Conservation (phyloP, 1,140 invertebrate species). For the Megathymus violae region DNA sequence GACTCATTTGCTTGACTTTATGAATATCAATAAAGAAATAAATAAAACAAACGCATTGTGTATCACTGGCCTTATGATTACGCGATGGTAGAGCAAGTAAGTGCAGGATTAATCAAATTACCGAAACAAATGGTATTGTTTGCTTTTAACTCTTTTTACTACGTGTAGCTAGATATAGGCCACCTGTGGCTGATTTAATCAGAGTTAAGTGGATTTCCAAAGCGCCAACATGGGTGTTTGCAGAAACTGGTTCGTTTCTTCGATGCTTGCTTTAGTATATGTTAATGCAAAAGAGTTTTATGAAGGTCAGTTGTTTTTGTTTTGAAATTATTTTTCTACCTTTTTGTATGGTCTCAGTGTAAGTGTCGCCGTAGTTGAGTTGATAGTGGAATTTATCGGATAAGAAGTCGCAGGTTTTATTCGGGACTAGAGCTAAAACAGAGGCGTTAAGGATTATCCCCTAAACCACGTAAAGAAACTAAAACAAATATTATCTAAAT, state of each 20-base stretch:
- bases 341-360: too few relatives aligned
- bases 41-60: neutral
- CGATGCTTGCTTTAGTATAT: constrained; percentile 35
- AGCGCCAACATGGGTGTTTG: constrained; percentile 39
- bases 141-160: constrained; percentile 51
- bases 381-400: too few relatives aligned
- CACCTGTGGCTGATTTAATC: constrained; percentile 56
- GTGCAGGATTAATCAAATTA: constrained; percentile 52
- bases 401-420: too few relatives aligned
- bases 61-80: neutral
- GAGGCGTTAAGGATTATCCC: too few relatives aligned
- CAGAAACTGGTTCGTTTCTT: constrained; percentile 11
- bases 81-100: neutral
- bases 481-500: too few relatives aligned
- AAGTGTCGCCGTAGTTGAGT: too few relatives aligned
- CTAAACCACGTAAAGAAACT: too few relatives aligned
- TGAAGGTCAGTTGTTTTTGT: constrained; percentile 49
- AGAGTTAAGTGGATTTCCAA: constrained; percentile 39
- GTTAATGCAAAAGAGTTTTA: constrained; percentile 49
- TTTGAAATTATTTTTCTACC: too few relatives aligned
- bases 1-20: too few relatives aligned
- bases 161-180: constrained; percentile 58
- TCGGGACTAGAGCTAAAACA: too few relatives aligned
- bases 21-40: too few relatives aligned
- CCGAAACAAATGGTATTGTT: constrained; percentile 68